Percentiles rank a stretch among this genome's conserved stretches.
These are phyloP conservation scores for Sternarchorhynchus goeldii DNA, from an alignment of 2,797 vertebrate species.

Conservation along the genomic window DNA sequence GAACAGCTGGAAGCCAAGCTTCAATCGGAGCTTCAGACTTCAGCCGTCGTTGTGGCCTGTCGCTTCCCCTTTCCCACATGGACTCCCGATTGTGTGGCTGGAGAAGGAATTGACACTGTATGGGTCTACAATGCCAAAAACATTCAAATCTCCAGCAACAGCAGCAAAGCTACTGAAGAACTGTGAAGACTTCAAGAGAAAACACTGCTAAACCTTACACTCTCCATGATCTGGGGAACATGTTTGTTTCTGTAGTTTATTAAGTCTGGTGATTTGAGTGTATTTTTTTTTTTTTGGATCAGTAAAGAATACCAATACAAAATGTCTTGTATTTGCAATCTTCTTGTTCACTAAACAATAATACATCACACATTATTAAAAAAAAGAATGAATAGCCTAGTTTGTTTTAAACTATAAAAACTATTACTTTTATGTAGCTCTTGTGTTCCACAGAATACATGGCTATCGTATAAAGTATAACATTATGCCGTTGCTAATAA, in stretches of 20 bases:
- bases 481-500: too few species aligned
- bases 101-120: slow-evolving; percentile 89
- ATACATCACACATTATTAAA: too few species aligned
- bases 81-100: slow-evolving; percentile 79
- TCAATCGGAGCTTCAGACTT: slow-evolving; percentile 76
- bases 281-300: too few species aligned
- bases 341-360: too few species aligned
- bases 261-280: not conserved
- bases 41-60: slow-evolving; percentile 88
- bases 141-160: slow-evolving; percentile 61
- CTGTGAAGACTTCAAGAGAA: slow-evolving; percentile 15
- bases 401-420: too few species aligned
- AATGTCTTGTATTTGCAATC: too few species aligned
- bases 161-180: slow-evolving; percentile 18
- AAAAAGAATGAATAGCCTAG: too few species aligned
- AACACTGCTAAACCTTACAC: not conserved
- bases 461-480: too few species aligned
- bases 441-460: too few species aligned
- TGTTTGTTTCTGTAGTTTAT: not conserved
- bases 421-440: too few species aligned
- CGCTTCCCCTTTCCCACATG: slow-evolving; percentile 95
- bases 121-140: slow-evolving; percentile 85
- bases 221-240: not conserved
- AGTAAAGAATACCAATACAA: not conserved
- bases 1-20: slow-evolving; percentile 86